phyloP scores from a whole-genome alignment of 2,797 vertebrate genomes.

The Bradypus variegatus region DNA sequence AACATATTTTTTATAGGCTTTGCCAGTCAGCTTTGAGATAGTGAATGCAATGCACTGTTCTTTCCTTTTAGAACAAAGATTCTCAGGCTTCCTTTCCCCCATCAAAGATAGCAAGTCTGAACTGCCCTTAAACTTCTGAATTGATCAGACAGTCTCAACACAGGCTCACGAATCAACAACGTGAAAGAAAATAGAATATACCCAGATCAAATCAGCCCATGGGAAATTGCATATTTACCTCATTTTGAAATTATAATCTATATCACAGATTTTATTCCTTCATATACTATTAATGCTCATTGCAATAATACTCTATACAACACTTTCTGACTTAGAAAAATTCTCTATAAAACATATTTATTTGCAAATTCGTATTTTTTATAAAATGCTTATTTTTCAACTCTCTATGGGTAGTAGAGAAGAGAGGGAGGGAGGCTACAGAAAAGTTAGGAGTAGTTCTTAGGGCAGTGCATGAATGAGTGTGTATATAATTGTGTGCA shows the following conservation, averaged over 20 bases:
- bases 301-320: not conserved
- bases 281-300: not conserved
- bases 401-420: not conserved
- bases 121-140: not conserved
- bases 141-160: not conserved
- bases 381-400: not conserved
- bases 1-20: conserved; percentile 10
- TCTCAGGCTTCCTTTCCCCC: not conserved
- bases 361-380: not conserved
- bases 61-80: conserved; percentile 14
- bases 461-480: rapidly evolving
- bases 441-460: not conserved
- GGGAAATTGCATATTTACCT: not conserved
- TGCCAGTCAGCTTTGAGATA: not conserved
- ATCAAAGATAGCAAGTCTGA: conserved; percentile 5
- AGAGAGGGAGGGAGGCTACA: not conserved
- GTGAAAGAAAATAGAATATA: conserved; percentile 12
- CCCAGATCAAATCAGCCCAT: not conserved
- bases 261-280: not conserved
- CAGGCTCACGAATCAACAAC: not conserved
- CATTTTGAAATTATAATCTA: not conserved
- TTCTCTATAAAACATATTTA: not conserved
- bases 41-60: not conserved
- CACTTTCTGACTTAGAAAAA: not conserved
- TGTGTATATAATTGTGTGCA: not conserved